Percentiles rank a stretch among this genome's conserved stretches.
Evolutionary conservation across 2,113 vertebrate species (phyloP).

Genomic region (Datnioides undecimradiatus): DNA sequence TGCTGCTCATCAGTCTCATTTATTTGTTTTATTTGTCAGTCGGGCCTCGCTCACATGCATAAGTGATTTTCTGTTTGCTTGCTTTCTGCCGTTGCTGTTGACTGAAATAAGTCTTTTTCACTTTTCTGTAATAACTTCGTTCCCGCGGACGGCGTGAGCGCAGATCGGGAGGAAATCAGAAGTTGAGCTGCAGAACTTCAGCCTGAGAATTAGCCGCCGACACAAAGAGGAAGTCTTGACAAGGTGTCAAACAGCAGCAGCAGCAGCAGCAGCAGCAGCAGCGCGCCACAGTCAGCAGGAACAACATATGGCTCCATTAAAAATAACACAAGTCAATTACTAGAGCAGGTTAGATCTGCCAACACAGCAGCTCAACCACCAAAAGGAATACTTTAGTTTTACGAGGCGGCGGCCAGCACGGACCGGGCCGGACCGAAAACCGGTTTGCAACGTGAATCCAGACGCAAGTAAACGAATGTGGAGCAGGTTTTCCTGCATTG

Average conservation of each 20-base stretch:
- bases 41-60: background rate
- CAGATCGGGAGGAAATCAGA: constrained; percentile 6
- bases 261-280: too few species aligned
- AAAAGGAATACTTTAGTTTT: constrained; percentile 53
- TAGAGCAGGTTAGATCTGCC: constrained; percentile 63
- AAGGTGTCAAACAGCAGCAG: constrained; percentile 60
- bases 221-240: constrained; percentile 57
- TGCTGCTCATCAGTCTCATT: too few species aligned
- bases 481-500: background rate
- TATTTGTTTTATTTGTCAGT: background rate
- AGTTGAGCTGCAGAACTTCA: constrained; percentile 13
- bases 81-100: too few species aligned
- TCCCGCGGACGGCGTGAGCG: background rate
- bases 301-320: constrained; percentile 77
- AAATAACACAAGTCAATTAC: constrained; percentile 76
- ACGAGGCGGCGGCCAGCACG: constrained; percentile 33
- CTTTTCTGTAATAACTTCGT: background rate
- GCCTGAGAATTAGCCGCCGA: constrained; percentile 13
- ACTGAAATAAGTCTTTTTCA: too few species aligned
- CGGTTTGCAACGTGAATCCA: constrained; percentile 24
- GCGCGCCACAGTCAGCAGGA: constrained; percentile 67
- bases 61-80: background rate
- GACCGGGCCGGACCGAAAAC: constrained; percentile 5
- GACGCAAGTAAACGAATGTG: background rate
- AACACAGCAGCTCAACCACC: constrained; percentile 50